Base-by-base conservation (phyloP, 2,888 invertebrate species). In the Hedychridium roseum region DNA sequence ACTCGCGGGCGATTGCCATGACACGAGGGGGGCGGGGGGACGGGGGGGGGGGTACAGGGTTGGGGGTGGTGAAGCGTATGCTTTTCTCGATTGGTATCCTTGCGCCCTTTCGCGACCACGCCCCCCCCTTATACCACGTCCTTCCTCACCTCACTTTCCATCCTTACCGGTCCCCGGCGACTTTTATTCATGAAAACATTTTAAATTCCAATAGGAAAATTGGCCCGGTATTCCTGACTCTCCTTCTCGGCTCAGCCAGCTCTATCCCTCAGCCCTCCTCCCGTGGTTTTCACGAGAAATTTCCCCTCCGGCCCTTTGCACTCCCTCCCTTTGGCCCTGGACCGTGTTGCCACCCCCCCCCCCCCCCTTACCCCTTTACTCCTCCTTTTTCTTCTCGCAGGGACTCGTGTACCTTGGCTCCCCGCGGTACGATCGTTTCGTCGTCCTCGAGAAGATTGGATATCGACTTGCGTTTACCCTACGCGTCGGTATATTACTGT, bases 131-230 rank as follows among this genome's bases (percentile, higher is more conserved):
- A n/a, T n/a, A n/a, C n/a, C n/a, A n/a, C n/a, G n/a, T n/a, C n/a
- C n/a, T n/a, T n/a, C n/a, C n/a, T n/a, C n/a, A n/a, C n/a, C n/a
- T n/a, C n/a, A n/a, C n/a, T n/a, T n/a, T n/a, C n/a, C n/a, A n/a
- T n/a, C n/a, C n/a, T n/a, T n/a, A n/a, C n/a, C n/a, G n/a, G n/a
- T n/a, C n/a, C n/a, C n/a, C n/a, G n/a, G 34, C 43, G 49, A 60
- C 59, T 72, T 71, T 71, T 73, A 73, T 73, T 74, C 73, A 71
- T 69, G 68, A 70, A 71, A 71, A 63, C 54, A 70, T 71, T 74
- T 73, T 53, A 68, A 69, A 73, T 70, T 72, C 69, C 64, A 47
- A 69, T 58, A 50, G 62, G 47, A 64, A 68, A 70, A 71, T 68
- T 70, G 64, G 46, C 54, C 48, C 45, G 45, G 44, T 50, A 54